These are phyloP conservation scores for Manduca sexta DNA, from an alignment of 1,140 invertebrate species.

Conservation along the genomic window DNA sequence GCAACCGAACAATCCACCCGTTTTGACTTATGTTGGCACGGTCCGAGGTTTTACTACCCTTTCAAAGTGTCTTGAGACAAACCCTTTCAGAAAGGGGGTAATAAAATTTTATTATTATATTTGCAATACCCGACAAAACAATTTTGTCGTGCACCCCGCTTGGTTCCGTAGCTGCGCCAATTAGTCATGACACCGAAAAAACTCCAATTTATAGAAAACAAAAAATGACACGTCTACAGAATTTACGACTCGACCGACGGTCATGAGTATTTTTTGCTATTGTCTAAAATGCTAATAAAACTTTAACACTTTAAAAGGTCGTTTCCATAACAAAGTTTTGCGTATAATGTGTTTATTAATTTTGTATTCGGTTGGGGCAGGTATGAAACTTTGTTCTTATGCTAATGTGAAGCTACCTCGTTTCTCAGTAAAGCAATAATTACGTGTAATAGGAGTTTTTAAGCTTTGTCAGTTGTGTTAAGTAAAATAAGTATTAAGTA, in stretches of 20 bases:
- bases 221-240: conserved; percentile 47
- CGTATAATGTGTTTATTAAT: not conserved
- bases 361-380: not conserved
- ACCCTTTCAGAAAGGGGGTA: conserved; percentile 68
- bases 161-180: conserved; percentile 37
- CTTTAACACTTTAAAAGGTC: conserved; percentile 43
- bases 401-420: not conserved
- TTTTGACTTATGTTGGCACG: conserved; percentile 59
- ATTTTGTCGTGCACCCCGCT: conserved; percentile 47
- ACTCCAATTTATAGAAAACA: conserved; percentile 42
- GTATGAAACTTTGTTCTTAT: not conserved
- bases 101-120: conserved; percentile 72
- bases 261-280: conserved; percentile 43
- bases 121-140: conserved; percentile 60
- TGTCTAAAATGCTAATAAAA: conserved; percentile 47
- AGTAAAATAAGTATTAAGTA: not conserved
- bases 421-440: not conserved
- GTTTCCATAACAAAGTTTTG: conserved; percentile 30
- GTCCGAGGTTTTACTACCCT: conserved; percentile 54
- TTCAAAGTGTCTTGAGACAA: conserved; percentile 47
- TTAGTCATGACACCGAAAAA: conserved; percentile 57
- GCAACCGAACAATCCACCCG: conserved; percentile 60
- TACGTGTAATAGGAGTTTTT: too few relatives aligned
- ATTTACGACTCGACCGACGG: conserved; percentile 28
- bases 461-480: not conserved